Percentiles rank a stretch among this genome's conserved stretches.
Evolutionary conservation across 2,888 invertebrate genomes (phyloP).

Genomic region (Pherbina coryleti): DNA sequence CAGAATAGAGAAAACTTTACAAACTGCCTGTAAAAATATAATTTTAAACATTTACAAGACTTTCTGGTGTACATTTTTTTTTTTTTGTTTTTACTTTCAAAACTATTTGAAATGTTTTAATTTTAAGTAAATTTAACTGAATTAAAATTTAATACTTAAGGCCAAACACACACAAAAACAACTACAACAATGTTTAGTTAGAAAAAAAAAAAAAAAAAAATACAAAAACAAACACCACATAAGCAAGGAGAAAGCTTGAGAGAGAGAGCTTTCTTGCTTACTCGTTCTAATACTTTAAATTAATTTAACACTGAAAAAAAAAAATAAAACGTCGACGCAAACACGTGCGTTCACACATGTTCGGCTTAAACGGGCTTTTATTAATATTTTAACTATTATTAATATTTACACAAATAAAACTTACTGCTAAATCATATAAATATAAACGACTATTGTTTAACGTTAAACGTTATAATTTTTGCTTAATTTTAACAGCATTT

Average conservation of each 20-base stretch:
- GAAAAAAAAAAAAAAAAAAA: neutral
- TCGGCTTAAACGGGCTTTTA: slow-evolving; percentile 32
- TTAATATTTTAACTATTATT: slow-evolving; percentile 11
- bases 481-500: slow-evolving; percentile 24
- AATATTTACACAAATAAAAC: neutral
- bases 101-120: too few relatives aligned
- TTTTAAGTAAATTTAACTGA: neutral
- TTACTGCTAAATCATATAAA: neutral
- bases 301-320: neutral
- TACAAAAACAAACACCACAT: neutral
- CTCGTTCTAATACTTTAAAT: neutral
- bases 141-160: neutral
- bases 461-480: neutral
- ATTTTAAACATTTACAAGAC: neutral
- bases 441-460: neutral
- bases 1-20: neutral
- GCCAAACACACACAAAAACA: neutral
- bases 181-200: neutral
- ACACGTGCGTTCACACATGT: slow-evolving; percentile 17
- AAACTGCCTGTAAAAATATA: slow-evolving; percentile 21
- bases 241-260: neutral
- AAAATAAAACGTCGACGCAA: neutral
- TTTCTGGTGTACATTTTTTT: neutral
- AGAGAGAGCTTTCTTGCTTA: neutral
- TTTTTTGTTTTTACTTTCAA: too few relatives aligned